A percentile compares a stretch with the other conserved stretches of the same genome.
Conservation (phyloP, 2,113 vertebrate genomes). For the Delphinapterus leucas region DNA sequence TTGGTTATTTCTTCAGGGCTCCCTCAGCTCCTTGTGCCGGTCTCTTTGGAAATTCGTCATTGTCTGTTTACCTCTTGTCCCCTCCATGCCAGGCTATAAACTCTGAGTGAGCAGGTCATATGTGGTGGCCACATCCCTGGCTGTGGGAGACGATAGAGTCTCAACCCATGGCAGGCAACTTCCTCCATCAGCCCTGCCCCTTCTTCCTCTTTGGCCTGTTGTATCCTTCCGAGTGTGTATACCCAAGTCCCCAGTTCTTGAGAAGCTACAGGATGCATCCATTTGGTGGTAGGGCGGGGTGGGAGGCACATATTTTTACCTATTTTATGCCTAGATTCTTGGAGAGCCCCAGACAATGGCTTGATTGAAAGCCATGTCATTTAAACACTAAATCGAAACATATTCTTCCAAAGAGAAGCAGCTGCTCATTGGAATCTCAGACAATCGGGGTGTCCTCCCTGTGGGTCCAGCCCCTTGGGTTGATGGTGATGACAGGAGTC, state of each 20-base stretch:
- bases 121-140: too few relatives aligned
- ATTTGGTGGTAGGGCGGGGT: neutral
- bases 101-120: neutral
- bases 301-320: neutral
- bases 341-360: neutral
- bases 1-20: neutral
- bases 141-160: neutral
- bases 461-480: fast-evolving
- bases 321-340: neutral
- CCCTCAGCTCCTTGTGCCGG: too few relatives aligned
- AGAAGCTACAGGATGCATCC: neutral
- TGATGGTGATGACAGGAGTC: fast-evolving
- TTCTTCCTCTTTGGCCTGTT: neutral
- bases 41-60: neutral
- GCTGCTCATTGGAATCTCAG: neutral
- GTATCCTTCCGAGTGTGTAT: neutral
- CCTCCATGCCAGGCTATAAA: neutral
- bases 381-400: conserved; percentile 16
- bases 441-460: fast-evolving
- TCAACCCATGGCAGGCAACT: fast-evolving
- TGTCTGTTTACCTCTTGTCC: neutral
- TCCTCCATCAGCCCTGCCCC: neutral
- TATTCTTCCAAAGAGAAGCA: neutral
- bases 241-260: neutral
- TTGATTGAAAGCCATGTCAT: neutral